Conservation (phyloP, 2,113 vertebrate genomes). For the Platichthys stellatus region DNA sequence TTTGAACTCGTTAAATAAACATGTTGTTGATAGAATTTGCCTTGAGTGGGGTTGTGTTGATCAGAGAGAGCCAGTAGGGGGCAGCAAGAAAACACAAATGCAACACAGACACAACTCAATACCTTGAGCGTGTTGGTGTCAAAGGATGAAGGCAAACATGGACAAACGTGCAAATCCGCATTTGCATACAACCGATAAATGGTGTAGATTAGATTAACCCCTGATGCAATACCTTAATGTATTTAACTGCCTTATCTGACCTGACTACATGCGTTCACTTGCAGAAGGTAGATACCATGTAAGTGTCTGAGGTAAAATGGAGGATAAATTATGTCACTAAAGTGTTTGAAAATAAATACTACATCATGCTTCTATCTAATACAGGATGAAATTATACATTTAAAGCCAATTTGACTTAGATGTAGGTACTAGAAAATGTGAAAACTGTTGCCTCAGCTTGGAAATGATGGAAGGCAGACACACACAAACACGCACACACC, state of each 20-base stretch:
- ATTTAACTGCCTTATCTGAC: neutral
- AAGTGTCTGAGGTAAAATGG: neutral
- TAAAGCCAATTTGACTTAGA: neutral
- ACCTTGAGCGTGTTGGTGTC: neutral
- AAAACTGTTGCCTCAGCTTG: neutral
- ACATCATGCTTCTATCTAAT: neutral
- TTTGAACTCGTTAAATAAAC: constrained; percentile 9
- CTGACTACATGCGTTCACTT: neutral
- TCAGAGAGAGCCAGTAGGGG: constrained; percentile 38
- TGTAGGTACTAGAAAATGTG: neutral
- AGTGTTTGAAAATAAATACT: too few relatives aligned
- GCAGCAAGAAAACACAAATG: constrained; percentile 47
- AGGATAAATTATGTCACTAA: neutral
- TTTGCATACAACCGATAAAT: neutral
- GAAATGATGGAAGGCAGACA: neutral
- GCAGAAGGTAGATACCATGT: neutral
- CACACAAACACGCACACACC: neutral
- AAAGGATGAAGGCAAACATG: neutral
- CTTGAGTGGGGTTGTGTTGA: neutral
- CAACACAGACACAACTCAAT: neutral
- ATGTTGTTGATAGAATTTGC: neutral
- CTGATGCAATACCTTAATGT: neutral
- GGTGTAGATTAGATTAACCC: neutral
- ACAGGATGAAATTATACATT: neutral
- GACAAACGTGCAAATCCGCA: too few relatives aligned